Evolutionary conservation across 2,113 vertebrate genomes (phyloP), one percentile per base, ranked within the genome.

Genomic region (Hippocampus comes): DNA sequence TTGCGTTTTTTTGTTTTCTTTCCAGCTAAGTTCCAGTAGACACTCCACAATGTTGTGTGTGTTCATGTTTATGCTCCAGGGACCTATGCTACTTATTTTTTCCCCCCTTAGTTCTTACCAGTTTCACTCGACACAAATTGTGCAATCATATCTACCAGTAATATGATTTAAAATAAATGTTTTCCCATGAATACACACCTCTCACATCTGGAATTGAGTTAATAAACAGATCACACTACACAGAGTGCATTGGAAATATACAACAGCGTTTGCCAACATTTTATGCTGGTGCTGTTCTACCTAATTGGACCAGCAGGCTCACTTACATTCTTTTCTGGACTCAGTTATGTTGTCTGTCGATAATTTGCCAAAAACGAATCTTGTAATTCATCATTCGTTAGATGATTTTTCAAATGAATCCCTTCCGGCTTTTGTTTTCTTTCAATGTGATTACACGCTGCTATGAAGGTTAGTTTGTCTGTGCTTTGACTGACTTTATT

Each of bases 321-420:
- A 65, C n/a, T 80, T 61, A 75, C 76, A 69, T 83, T 42, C n/a
- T 38, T 60, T 67, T 51, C 23, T 25, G 57, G 60, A 73, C 64
- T 67, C 61, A 3, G 9, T 34, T 17, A 60, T 60, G 14, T 30
- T 20, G 25, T 30, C 69, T 20, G 18, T 41, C 69, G 51, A 23
- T 30, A 71, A 15, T 60, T 53, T 51, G 56, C 53, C 41, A 27
- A 34, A 59, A 17, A 8, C 34, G 15, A 76, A 8, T 53, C 15
- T 17, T 30, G 59, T 69, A 12, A 66, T 46, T 46, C 15, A 72
- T 77, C 56, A 34, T 61, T 56, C 18, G 20, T 21, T 51, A 25
- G 1, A 51, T 6, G 48, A 5, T 18, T n/a, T 23, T 30, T 34
- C 23, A 61, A 34, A 61, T 18, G 25, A 17, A 18, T 61, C 27